These are phyloP conservation scores for Neoitamus cyanurus DNA, from an alignment of 2,888 invertebrate genomes.

Conservation along the genomic window DNA sequence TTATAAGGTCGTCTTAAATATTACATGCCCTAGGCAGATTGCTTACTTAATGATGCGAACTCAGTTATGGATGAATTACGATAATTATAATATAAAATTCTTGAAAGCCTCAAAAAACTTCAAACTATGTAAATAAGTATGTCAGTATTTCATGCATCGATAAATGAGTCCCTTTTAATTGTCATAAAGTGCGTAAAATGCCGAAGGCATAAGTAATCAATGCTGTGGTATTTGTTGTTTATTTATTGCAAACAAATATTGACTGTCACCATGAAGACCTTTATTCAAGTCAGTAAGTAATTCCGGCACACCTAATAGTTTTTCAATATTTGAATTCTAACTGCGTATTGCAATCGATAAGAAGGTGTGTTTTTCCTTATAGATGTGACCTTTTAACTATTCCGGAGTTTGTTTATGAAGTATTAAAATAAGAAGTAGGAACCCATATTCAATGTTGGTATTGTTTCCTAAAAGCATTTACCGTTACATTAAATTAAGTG, in stretches of 20 bases:
- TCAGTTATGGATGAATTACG: too few relatives aligned
- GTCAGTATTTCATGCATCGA: too few relatives aligned
- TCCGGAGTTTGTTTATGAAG: too few relatives aligned
- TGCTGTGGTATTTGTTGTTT: neutral
- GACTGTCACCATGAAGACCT: neutral
- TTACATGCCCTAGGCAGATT: too few relatives aligned
- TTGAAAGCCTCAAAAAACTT: too few relatives aligned
- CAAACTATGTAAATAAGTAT: too few relatives aligned
- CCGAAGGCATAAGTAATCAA: neutral
- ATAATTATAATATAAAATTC: too few relatives aligned
- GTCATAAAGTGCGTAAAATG: neutral
- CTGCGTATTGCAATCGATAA: neutral
- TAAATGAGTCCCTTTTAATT: neutral
- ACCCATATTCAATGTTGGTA: neutral
- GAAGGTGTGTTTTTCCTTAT: neutral
- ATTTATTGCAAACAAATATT: conserved; percentile 1
- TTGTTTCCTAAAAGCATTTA: too few relatives aligned
- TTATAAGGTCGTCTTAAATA: too few relatives aligned
- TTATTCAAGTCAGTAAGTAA: neutral
- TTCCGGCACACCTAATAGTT: neutral
- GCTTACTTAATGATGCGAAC: too few relatives aligned
- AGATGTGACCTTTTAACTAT: neutral
- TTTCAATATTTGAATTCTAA: neutral
- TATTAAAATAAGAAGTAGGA: too few relatives aligned
- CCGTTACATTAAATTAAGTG: too few relatives aligned